Evolutionary conservation across 2,888 invertebrate genomes (phyloP), one percentile per base, ranked within the genome.

Genomic region (Mongoloraphidia duomilia): DNA sequence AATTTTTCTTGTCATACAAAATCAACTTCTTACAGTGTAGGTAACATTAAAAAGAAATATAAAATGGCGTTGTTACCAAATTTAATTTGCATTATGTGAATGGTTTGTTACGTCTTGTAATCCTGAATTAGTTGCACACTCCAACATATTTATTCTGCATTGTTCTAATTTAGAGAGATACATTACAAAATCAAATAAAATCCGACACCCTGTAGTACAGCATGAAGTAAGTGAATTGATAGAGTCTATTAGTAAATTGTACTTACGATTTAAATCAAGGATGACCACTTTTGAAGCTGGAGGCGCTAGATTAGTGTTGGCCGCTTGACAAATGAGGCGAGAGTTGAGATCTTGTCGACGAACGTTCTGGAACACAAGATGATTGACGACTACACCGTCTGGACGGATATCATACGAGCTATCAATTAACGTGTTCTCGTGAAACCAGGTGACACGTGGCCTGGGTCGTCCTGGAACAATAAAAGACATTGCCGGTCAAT

Each of bases 201-300:
- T n/a, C n/a, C n/a, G n/a, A n/a, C n/a, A n/a, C n/a, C n/a, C n/a
- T n/a, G n/a, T n/a, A n/a, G n/a, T n/a, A n/a, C n/a, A n/a, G n/a
- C n/a, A n/a, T n/a, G n/a, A 17, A 17, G 4, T 17, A 17, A 17
- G 17, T 17, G 17, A 17, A 17, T 17, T 17, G 2, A 17, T 4
- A 17, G 2, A 17, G 17, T 17, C 17, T 17, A 17, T 17, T 17
- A 3, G 2, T 17, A 17, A 17, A 17, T 5, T 26, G 26, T 61
- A 86, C 90, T 87, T 71, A 90, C 90, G 74, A 70, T 90, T 88
- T 56, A 90, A 79, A 68, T 90, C 85, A 65, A 91, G 72, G 58
- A 87, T 81, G 60, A 87, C 79, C 56, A 84, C 79, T 68, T 82
- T 84, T 58, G 82, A 79, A 62, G 82, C 79, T 9, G 91, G 84